A percentile compares a stretch with the other conserved stretches of the same genome.
Evolutionary conservation across 2,797 vertebrate genomes (phyloP).

Genomic region (Ceryle rudis): DNA sequence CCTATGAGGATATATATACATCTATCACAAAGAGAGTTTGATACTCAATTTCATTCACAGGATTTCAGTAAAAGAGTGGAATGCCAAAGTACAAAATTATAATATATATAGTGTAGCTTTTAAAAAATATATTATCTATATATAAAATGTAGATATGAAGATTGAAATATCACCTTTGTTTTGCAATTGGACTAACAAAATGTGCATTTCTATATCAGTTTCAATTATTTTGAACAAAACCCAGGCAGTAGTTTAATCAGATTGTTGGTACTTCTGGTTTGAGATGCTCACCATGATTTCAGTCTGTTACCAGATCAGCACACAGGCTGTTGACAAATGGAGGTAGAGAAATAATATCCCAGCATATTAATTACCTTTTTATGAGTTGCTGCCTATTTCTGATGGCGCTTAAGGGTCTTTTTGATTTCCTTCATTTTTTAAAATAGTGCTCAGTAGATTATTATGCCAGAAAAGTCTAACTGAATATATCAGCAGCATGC

Average conservation of each 20-base stretch:
- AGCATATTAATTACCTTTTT: neutral
- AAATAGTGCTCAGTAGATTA: neutral
- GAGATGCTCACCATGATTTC: neutral
- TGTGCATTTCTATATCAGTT: neutral
- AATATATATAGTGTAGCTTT: neutral
- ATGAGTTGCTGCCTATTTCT: neutral
- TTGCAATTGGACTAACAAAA: neutral
- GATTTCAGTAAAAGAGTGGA: conserved; percentile 16
- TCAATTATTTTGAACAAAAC: neutral
- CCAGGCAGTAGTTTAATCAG: neutral
- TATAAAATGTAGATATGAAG: neutral
- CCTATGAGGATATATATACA: neutral
- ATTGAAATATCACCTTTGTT: neutral
- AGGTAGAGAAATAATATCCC: neutral
- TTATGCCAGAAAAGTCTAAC: neutral
- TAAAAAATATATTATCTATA: conserved; percentile 1
- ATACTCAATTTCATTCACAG: neutral
- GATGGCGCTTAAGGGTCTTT: neutral
- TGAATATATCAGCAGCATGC: neutral
- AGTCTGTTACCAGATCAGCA: neutral
- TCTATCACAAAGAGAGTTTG: neutral
- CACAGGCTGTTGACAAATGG: neutral
- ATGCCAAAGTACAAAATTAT: neutral
- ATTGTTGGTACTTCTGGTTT: neutral
- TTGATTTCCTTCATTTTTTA: conserved; percentile 6